Base-by-base conservation (phyloP, 2,113 vertebrate genomes). In the Fregetta grallaria region DNA sequence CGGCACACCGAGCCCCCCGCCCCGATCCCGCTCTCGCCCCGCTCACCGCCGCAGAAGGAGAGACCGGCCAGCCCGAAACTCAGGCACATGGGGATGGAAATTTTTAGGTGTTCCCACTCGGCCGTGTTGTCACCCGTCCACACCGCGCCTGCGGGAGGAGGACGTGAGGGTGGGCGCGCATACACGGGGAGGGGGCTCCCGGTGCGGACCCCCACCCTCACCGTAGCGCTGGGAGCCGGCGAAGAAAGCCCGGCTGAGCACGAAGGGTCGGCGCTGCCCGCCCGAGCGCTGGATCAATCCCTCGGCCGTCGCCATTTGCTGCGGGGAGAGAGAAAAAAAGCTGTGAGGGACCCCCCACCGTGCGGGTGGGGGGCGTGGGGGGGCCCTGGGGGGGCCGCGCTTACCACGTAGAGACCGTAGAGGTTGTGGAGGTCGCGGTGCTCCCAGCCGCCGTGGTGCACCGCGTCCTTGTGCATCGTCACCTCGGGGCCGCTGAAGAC, bases 121-220 rank as follows among this genome's bases (percentile, higher is more conserved):
- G 99, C 99, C 32, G 99, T 97, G 40, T 99, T 99, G 91, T 99
- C 99, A 10, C 99, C 99, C 0, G 99, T 99, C 99, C 99, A 99
- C 52, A 99, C 98, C 4, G 99, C 99, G 62, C 99, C 99, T 99
- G 9, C n/a, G 38, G 13, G 65, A 44, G 45, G 21, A 6, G 19
- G 22, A 9, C 9, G 58, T 25, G 6, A 34, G 19, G 22, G 23
- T 15, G 18, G n/a, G 34, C 10, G 58, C 25, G 14, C 7, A 25
- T 23, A 7, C 3, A 49, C 11, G 6, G 22, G 15, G 52, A 15
- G 52, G 27, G 49, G 49, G 4, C 12, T 19, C 16, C 16, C 15
- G 15, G 27, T 9, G 52, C 15, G 26, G 50, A 27, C 50, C 50
- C 50, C 50, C 26, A 3, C 34, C 58, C 56, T 58, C 56, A 58